Conservation (phyloP, 2,888 invertebrate species). For the Stenichneumon culpator region DNA sequence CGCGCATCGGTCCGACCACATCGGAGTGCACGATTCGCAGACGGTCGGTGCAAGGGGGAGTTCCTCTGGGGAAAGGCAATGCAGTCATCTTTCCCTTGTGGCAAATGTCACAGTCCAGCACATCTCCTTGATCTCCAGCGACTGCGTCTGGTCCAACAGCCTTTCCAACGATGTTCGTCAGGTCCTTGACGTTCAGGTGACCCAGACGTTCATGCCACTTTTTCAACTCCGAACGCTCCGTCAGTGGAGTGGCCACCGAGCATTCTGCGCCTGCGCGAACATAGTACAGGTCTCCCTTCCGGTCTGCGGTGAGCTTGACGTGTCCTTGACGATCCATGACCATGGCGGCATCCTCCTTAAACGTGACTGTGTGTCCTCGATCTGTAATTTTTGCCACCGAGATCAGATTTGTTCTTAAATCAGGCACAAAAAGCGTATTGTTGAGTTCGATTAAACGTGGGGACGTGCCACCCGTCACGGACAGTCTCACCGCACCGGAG, state of each 20-base stretch:
- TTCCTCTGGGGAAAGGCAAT: too few relatives aligned
- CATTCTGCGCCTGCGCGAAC: too few relatives aligned
- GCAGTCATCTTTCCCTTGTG: conserved; percentile 21
- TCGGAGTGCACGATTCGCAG: conserved; percentile 36
- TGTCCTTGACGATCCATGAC: conserved; percentile 25
- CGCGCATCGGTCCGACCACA: conserved; percentile 39
- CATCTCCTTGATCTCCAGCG: not conserved
- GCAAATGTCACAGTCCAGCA: conserved; percentile 32
- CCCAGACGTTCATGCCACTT: too few relatives aligned
- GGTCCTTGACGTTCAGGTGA: conserved; percentile 42
- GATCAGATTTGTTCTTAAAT: too few relatives aligned
- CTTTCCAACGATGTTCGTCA: conserved; percentile 16
- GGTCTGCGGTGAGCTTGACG: conserved; percentile 44
- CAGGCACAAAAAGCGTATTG: too few relatives aligned
- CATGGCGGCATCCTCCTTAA: conserved; percentile 52
- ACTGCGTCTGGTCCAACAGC: not conserved
- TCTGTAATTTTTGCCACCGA: conserved; percentile 50
- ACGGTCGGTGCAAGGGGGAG: not conserved
- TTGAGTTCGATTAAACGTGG: too few relatives aligned
- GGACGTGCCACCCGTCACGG: too few relatives aligned
- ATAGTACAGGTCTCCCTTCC: conserved; percentile 49
- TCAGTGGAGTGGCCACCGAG: too few relatives aligned
- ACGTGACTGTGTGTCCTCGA: conserved; percentile 55
- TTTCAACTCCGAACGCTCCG: too few relatives aligned
- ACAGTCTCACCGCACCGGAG: too few relatives aligned